Base-by-base conservation (phyloP, 2,888 invertebrate species). In the Ennomos quercinarius region DNA sequence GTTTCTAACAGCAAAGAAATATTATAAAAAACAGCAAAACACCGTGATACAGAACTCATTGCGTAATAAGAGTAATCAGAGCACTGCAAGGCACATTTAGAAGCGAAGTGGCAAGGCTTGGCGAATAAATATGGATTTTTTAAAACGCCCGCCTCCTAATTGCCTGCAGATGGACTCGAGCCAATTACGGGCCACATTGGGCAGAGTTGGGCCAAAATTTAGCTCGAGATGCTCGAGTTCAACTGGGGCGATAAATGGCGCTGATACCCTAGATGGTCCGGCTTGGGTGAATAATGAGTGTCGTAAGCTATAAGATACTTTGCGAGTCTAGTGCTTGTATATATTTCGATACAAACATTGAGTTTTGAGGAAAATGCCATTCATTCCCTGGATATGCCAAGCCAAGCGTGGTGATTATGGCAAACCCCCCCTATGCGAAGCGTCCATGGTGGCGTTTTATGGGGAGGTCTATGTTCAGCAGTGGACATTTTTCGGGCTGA, bases 41-140 rank as follows among this genome's bases (percentile, higher is more conserved):
- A 56, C 48, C 60, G 54, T 57, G 50, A 53, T 61, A 60, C 57
- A 50, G 37, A 50, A 54, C 13, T 49, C 47, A 51, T 61, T 57
- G 73, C 73, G 77, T 77, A 77, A 80, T 78, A 81, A 81, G 74
- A 68, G 75, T 73, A 75, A 77, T 77, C 76, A 74, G 72, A 65
- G 75, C 74, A 70, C 60, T 73, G 74, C 72, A 71, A 71, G 66
- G 55, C 75, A 74, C 80, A 75, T 81, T 81, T 74, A 68, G 73
- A 71, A 47, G 55, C 60, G 47, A 35, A 61, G 60, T 48, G 55
- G 47, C 74, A 70, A 59, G 61, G 63, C 59, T 59, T 51, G 73
- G 72, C 73, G 78, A 83, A 83, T 86, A 89, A 91, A 89, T 89
- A 89, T 89, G 87, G 85, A 90, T 89, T 87, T 87, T 86, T 89